Evolutionary conservation across 2,797 vertebrate species (phyloP).

Genomic region (Geotrypetes seraphini): DNA sequence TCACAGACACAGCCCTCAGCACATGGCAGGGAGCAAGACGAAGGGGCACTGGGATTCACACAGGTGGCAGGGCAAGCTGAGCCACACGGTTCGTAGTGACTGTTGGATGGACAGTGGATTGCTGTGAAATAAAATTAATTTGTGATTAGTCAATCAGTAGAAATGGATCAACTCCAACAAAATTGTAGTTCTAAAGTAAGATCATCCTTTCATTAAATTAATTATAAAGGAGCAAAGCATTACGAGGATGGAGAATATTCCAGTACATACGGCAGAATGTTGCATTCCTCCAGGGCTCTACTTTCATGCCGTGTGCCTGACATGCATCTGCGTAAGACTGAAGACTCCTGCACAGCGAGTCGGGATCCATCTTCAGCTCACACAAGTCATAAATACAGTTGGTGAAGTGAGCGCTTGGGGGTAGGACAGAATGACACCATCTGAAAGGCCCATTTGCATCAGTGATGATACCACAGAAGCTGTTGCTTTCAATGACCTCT

Average conservation of each 20-base stretch:
- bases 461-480: conserved; percentile 30
- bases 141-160: too few species aligned
- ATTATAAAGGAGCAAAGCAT: too few species aligned
- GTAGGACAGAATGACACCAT: conserved; percentile 21
- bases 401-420: conserved; percentile 22
- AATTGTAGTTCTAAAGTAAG: too few species aligned
- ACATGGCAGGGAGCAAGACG: conserved; percentile 6
- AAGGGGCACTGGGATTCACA: neutral
- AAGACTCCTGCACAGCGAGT: conserved; percentile 32
- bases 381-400: conserved; percentile 38
- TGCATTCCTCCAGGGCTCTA: conserved; percentile 30
- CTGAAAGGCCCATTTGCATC: conserved; percentile 18
- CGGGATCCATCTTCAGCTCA: conserved; percentile 15
- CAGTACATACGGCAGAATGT: conserved; percentile 46
- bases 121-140: too few species aligned
- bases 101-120: conserved; percentile 5
- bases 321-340: conserved; percentile 39
- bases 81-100: conserved; percentile 31
- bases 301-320: conserved; percentile 14
- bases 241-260: too few species aligned
- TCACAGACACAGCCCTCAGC: conserved; percentile 28
- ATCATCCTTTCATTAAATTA: too few species aligned
- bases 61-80: conserved; percentile 39
- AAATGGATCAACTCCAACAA: too few species aligned
- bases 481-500: conserved; percentile 21